Base-by-base conservation (phyloP, 2,113 vertebrate species). In the Myocastor coypus region DNA sequence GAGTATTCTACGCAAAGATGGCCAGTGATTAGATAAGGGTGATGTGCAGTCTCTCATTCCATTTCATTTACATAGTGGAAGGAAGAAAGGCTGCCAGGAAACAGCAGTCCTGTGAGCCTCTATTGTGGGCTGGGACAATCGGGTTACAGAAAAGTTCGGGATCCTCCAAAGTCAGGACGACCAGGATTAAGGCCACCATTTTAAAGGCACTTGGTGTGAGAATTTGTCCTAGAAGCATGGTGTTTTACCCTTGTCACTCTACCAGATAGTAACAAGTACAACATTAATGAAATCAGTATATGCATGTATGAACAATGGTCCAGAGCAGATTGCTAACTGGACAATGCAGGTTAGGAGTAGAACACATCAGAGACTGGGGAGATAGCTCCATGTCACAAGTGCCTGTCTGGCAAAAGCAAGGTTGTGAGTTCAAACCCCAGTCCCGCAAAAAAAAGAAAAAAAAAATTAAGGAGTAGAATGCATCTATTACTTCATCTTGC, bases 1-100 rank as follows among this genome's bases (percentile, higher is more conserved):
- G 42, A 83, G 80, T 57, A 88, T 57, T 78, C 80, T 88, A 26
- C 83, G 83, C 92, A 78, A 92, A 59, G 89, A 95, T 37, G 71
- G 30, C 14, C 57, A 71, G 68, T 22, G 92, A 89, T 68, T 55
- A 82, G 63, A 64, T 87, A 37, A 81, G 91, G 37, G 42, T 17
- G 40, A 73, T 4, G 2, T 37, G 68, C 34, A 16, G 82, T 63
- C 71, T 91, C 83, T 87, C 30, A 50, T 88, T 91, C 50, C 68
- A 30, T n/a, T 12, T 68, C 59, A 57, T n/a, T 59, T 17, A 10
- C 17, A 50, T 0, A 57, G 40, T 26, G 1, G 37, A 7, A 73
- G 55, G n/a, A 57, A 6, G 32, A 80, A 26, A 37, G 73, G 78
- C 50, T 26, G 24, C 32, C 14, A 17, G 30, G 1, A 63, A 59